Conservation (phyloP, 2,113 vertebrate genomes). For the Phrynosoma blainvillii region DNA sequence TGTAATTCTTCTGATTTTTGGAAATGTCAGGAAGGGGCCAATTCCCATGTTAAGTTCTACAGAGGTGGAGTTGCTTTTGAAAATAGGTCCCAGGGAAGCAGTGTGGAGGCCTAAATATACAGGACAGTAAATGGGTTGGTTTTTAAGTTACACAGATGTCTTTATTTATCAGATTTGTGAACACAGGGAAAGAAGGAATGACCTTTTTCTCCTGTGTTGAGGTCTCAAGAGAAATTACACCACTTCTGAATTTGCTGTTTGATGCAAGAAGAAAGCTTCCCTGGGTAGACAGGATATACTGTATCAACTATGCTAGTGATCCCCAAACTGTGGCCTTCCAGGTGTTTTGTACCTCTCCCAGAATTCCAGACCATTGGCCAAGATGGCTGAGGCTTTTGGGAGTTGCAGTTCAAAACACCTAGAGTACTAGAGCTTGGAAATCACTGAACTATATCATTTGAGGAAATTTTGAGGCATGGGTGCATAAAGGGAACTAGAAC, state of each 20-base stretch:
- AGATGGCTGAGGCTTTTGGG: no score
- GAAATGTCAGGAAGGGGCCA: neutral
- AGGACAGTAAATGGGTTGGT: neutral
- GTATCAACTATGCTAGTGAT: neutral
- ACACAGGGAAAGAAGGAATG: neutral
- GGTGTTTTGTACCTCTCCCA: no score
- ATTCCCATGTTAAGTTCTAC: neutral
- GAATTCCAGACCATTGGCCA: no score
- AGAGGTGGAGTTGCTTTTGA: neutral
- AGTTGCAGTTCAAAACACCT: no score
- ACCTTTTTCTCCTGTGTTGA: neutral
- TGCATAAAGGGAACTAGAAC: neutral
- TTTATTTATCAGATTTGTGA: neutral
- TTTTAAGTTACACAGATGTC: neutral
- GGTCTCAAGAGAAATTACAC: neutral
- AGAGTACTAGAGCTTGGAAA: no score
- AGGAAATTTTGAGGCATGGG: neutral
- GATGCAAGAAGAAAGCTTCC: neutral
- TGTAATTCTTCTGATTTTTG: no score
- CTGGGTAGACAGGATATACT: neutral
- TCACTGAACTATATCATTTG: neutral
- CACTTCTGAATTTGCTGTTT: neutral
- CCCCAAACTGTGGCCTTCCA: no score
- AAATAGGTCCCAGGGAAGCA: neutral
- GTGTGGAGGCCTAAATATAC: neutral